phyloP scores from a whole-genome alignment of 2,888 invertebrate genomes.

The Acrocyrtus sp. region DNA sequence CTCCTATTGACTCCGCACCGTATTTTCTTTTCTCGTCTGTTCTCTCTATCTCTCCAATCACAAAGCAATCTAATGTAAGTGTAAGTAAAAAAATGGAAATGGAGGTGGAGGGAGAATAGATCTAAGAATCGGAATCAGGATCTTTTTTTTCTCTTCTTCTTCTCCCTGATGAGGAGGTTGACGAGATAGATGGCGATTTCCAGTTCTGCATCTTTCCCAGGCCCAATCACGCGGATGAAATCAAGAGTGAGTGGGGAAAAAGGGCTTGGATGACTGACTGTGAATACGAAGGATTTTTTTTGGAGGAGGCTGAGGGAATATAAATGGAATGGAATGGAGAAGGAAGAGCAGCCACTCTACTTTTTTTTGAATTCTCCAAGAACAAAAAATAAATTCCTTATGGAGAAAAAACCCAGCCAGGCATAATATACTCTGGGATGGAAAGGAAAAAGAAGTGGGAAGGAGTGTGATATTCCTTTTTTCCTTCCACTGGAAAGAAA shows the following conservation, averaged over 20 bases:
- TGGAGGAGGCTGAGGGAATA: neutral
- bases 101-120: slow-evolving; percentile 8
- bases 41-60: slow-evolving; percentile 20
- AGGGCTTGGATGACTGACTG: neutral
- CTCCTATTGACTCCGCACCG: neutral
- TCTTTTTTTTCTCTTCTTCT: slow-evolving; percentile 20
- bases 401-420: slow-evolving; percentile 2
- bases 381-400: too few species aligned
- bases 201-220: slow-evolving; percentile 1
- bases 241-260: neutral
- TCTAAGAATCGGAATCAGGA: too few species aligned
- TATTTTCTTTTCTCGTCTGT: slow-evolving; percentile 12
- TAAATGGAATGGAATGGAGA: neutral
- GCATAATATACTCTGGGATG: neutral
- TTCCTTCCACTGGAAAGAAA: too few species aligned
- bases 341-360: neutral
- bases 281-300: too few species aligned
- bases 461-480: slow-evolving; percentile 17
- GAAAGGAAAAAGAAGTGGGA: slow-evolving; percentile 11
- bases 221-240: slow-evolving; percentile 33
- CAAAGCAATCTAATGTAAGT: slow-evolving; percentile 40
- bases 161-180: slow-evolving; percentile 11
- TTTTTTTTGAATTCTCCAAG: too few species aligned
- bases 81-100: slow-evolving; percentile 18
- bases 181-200: slow-evolving; percentile 19